Percentiles rank a stretch among this genome's conserved stretches.
Evolutionary conservation across 1,140 invertebrate species (phyloP).

Genomic region (Contarinia nasturtii): DNA sequence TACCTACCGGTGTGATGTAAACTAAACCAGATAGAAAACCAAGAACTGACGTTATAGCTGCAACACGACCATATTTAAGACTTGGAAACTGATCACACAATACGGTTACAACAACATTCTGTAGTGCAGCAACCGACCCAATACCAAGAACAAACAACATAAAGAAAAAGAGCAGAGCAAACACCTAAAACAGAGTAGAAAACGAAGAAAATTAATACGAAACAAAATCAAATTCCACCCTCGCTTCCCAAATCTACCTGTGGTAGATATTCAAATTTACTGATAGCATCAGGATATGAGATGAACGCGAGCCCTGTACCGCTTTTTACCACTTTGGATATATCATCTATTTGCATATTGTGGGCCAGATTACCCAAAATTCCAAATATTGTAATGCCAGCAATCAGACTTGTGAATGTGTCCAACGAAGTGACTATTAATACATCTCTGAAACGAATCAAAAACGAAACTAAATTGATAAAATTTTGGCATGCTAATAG

Average conservation of each 20-base stretch:
- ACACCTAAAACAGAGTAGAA: conserved; percentile 35
- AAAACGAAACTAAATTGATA: conserved; percentile 13
- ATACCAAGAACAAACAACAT: conserved; percentile 68
- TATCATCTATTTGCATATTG: conserved; percentile 35
- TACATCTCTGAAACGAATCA: conserved; percentile 39
- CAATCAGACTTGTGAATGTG: conserved; percentile 63
- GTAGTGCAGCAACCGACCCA: conserved; percentile 50
- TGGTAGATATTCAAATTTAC: conserved; percentile 55
- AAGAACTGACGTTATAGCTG: conserved; percentile 30
- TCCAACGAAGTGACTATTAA: conserved; percentile 57
- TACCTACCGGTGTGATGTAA: conserved; percentile 56
- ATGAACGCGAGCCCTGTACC: conserved; percentile 65
- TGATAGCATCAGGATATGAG: conserved; percentile 76
- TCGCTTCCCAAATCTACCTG: conserved; percentile 70
- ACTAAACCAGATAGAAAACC: conserved; percentile 51
- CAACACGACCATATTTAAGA: conserved; percentile 39
- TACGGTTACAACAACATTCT: conserved; percentile 43
- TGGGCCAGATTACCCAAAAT: conserved; percentile 59
- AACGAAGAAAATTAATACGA: conserved; percentile 28
- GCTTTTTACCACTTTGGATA: conserved; percentile 34
- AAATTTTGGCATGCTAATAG: no score
- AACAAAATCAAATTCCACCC: conserved; percentile 67
- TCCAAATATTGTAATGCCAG: conserved; percentile 74
- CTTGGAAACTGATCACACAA: conserved; percentile 49
- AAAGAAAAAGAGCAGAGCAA: conserved; percentile 77